These are phyloP conservation scores for Dryadula phaetusa DNA, from an alignment of 2,888 invertebrate species.

Conservation along the genomic window DNA sequence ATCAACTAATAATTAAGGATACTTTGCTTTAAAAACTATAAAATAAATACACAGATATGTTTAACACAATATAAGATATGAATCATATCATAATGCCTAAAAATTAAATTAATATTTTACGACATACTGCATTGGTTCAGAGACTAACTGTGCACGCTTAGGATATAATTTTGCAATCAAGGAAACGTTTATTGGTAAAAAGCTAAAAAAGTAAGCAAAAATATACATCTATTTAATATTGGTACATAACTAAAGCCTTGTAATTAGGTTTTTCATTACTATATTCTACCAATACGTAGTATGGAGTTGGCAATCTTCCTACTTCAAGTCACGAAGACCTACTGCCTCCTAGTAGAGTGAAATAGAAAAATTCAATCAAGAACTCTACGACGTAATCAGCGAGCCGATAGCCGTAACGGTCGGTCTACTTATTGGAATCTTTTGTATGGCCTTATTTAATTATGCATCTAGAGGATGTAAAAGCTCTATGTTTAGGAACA, in stretches of 20 bases:
- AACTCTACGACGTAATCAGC: conserved; percentile 20
- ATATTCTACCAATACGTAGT: neutral
- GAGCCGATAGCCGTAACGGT: conserved; percentile 8
- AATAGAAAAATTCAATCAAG: conserved; percentile 28
- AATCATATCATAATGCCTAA: too few relatives aligned
- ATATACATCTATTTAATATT: neutral
- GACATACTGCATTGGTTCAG: too few relatives aligned
- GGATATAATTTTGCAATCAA: too few relatives aligned
- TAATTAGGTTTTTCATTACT: neutral
- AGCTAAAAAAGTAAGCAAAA: too few relatives aligned
- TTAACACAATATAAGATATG: too few relatives aligned
- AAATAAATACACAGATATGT: too few relatives aligned
- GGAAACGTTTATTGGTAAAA: too few relatives aligned
- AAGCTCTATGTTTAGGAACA: neutral
- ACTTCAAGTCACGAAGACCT: conserved; percentile 14
- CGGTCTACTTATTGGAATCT: conserved; percentile 16
- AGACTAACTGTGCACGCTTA: too few relatives aligned
- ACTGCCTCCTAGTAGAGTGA: conserved; percentile 4
- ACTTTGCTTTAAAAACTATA: too few relatives aligned
- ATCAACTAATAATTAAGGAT: too few relatives aligned
- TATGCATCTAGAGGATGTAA: neutral
- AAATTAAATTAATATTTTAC: too few relatives aligned
- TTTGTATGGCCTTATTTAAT: conserved; percentile 10
- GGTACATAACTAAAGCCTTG: neutral
- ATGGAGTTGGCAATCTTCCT: conserved; percentile 23